Percentiles rank a stretch among this genome's conserved stretches.
These are phyloP conservation scores for Scrobipalpa costella DNA, from an alignment of 2,888 invertebrate species.

Conservation along the genomic window DNA sequence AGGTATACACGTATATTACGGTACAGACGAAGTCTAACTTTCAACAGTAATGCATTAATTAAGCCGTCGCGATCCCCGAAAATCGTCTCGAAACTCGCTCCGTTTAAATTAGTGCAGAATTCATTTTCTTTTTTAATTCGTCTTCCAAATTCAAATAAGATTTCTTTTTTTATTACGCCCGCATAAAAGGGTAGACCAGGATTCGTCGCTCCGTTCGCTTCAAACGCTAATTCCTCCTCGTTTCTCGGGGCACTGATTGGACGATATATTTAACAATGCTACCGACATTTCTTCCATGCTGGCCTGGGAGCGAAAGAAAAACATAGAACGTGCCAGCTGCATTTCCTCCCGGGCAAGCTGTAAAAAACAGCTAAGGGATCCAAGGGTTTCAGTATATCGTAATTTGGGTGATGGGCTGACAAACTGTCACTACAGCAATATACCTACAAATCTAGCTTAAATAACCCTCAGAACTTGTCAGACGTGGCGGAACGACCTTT, in stretches of 20 bases:
- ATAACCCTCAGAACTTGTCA: no score
- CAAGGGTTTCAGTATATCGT: no score
- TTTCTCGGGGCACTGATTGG: slow-evolving; percentile 75
- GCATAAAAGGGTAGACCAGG: slow-evolving; percentile 75
- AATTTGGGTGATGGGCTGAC: no score
- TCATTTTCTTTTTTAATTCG: slow-evolving; percentile 77
- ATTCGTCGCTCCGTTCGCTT: slow-evolving; percentile 63
- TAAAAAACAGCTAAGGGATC: no score
- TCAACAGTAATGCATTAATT: slow-evolving; percentile 73
- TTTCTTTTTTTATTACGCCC: slow-evolving; percentile 71
- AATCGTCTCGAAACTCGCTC: slow-evolving; percentile 69
- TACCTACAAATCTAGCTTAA: no score
- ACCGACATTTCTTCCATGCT: no score
- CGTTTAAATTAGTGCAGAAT: slow-evolving; percentile 77
- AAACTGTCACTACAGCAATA: no score
- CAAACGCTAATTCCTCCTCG: slow-evolving; percentile 74
- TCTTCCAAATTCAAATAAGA: slow-evolving; percentile 79
- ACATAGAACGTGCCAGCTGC: no score
- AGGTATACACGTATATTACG: neutral
- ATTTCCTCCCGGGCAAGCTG: no score
- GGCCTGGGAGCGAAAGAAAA: no score
- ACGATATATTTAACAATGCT: slow-evolving; percentile 80
- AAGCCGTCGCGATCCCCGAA: slow-evolving; percentile 66
- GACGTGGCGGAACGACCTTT: no score
- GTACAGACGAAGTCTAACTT: slow-evolving; percentile 40